phyloP scores from a whole-genome alignment of 1,140 invertebrate genomes.

The Acromyrmex charruanus region DNA sequence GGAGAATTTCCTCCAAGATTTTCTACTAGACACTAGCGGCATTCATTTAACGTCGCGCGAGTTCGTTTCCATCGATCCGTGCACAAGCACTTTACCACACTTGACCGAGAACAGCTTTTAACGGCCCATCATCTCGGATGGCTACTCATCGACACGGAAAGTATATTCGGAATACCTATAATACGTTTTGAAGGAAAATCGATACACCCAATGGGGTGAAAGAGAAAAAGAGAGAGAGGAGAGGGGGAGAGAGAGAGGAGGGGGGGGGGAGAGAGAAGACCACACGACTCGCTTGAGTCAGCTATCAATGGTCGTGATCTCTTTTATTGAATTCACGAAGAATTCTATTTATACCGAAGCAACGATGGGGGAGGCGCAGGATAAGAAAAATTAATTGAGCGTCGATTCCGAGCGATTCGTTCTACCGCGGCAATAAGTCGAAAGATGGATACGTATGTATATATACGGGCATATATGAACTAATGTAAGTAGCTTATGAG shows the following conservation, averaged over 20 bases:
- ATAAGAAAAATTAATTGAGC: conserved; percentile 57
- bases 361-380: conserved; percentile 6
- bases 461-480: not conserved
- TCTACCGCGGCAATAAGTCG: conserved; percentile 29
- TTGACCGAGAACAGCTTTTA: conserved; percentile 79
- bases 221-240: not conserved
- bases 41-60: conserved; percentile 73
- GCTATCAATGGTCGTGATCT: conserved; percentile 51
- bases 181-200: conserved; percentile 75
- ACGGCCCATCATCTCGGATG: conserved; percentile 79
- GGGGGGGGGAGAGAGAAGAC: not conserved
- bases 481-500: not conserved
- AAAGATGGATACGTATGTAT: not conserved
- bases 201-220: conserved; percentile 67
- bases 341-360: conserved; percentile 37
- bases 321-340: conserved; percentile 65
- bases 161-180: conserved; percentile 79
- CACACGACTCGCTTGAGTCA: not conserved
- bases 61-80: conserved; percentile 74
- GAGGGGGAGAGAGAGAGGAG: not conserved
- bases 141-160: conserved; percentile 79
- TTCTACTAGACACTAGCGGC: conserved; percentile 41
- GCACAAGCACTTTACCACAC: conserved; percentile 75
- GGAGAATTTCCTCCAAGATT: conserved; percentile 64
- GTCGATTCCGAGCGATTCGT: conserved; percentile 37